These are phyloP conservation scores for Zapus hudsonius DNA, from an alignment of 2,113 vertebrate species.

Conservation along the genomic window DNA sequence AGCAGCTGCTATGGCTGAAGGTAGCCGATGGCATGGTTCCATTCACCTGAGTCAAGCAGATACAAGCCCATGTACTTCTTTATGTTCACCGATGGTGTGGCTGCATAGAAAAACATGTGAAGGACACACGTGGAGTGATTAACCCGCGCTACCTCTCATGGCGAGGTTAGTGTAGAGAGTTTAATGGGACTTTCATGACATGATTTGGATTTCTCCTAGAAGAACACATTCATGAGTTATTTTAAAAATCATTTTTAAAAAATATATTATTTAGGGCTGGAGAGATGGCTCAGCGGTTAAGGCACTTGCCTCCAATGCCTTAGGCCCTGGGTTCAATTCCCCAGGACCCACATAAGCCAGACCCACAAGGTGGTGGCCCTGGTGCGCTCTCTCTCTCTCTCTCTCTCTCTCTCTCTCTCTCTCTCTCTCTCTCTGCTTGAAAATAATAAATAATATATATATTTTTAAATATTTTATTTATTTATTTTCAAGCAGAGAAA, in stretches of 20 bases:
- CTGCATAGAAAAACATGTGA: neutral
- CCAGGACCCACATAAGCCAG: too few species aligned
- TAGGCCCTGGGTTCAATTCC: too few species aligned
- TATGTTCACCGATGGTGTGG: neutral
- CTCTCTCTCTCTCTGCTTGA: too few species aligned
- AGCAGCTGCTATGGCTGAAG: slow-evolving; percentile 58
- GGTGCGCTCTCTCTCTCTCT: too few species aligned
- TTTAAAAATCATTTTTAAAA: too few species aligned
- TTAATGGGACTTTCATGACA: neutral
- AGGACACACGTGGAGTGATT: neutral
- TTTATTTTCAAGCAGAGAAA: slow-evolving; percentile 8
- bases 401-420: too few species aligned
- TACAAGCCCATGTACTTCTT: neutral
- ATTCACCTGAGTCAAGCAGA: slow-evolving; percentile 17
- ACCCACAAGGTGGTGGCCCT: too few species aligned
- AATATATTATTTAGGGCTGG: too few species aligned
- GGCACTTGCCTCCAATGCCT: too few species aligned
- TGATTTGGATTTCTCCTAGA: neutral
- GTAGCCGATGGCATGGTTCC: neutral
- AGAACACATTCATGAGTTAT: neutral
- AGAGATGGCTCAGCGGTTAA: too few species aligned
- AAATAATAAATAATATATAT: too few species aligned
- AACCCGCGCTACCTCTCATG: neutral
- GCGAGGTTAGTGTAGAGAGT: neutral
- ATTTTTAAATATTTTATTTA: too few species aligned